phyloP scores from a whole-genome alignment of 2,797 vertebrate genomes.

The Enteromius trimaculatus region DNA sequence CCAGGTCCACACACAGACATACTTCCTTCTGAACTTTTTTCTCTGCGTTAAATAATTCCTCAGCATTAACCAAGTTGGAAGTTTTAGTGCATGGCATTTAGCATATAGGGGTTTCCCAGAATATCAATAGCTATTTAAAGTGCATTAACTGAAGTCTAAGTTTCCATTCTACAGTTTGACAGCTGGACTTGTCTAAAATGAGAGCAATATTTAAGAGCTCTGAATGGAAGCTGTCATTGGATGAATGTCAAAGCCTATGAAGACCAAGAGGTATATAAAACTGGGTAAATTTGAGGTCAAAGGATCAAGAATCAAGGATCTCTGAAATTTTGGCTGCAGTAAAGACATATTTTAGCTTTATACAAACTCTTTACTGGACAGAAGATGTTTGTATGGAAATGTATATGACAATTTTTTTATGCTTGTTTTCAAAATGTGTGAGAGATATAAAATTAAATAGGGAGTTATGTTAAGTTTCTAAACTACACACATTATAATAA shows the following conservation, averaged over 20 bases:
- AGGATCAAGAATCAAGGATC: not conserved
- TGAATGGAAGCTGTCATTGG: slow-evolving; percentile 5
- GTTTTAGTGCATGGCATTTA: not conserved
- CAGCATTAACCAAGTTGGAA: not conserved
- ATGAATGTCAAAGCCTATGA: slow-evolving; percentile 39
- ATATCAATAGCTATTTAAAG: not conserved
- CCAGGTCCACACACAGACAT: not conserved
- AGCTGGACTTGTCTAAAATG: not conserved
- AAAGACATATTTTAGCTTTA: not conserved
- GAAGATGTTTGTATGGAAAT: not conserved
- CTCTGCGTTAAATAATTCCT: not conserved
- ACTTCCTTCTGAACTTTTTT: not conserved
- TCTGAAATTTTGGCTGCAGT: not conserved
- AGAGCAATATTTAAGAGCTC: slow-evolving; percentile 58
- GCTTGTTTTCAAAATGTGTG: not conserved
- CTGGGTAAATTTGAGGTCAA: slow-evolving; percentile 38
- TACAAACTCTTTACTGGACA: not conserved
- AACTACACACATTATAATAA: not conserved
- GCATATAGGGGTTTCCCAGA: not conserved
- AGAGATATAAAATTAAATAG: not conserved
- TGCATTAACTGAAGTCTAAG: not conserved
- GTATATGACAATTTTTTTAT: not conserved
- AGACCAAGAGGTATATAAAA: slow-evolving; percentile 58
- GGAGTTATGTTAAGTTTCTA: not conserved
- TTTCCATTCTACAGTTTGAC: not conserved